Evolutionary conservation across 2,888 invertebrate genomes (phyloP), one percentile per base, ranked within the genome.

Genomic region (Zygaena filipendulae): DNA sequence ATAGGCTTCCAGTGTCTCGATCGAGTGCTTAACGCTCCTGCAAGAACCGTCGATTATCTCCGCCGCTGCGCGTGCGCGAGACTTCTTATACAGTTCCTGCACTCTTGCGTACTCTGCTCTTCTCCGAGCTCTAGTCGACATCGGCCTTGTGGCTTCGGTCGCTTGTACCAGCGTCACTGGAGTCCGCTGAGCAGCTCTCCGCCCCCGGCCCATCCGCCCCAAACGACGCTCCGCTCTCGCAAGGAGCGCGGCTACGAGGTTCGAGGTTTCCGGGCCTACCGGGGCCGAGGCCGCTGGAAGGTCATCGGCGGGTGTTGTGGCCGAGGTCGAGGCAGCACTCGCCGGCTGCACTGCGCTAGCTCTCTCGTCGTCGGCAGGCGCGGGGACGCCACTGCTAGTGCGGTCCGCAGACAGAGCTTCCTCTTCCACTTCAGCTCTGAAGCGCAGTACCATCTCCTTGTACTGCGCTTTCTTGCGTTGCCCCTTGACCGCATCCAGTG

Each of bases 91-190:
- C 0, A 41, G 35, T 21, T 36, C 36, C 37, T 38, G 42, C 9
- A 39, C 32, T 18, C 35, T 18, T 2, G 37, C 37, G 30, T 40
- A 43, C 41, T 40, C 40, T 3, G 29, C 32, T 23, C 36, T n/a
- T 4, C 40, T 29, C 23, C 25, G 11, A 5, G 22, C 30, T 1
- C 26, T 20, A n/a, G 25, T 14, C 6, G 28, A 30, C 14, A 32
- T 11, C 5, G 0, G n/a, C n/a, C n/a, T n/a, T n/a, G n/a, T n/a
- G n/a, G n/a, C n/a, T n/a, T n/a, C n/a, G 2, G 12, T 22, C 38
- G 3, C n/a, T n/a, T n/a, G n/a, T 14, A 28, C 21, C 25, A 9
- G 14, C 3, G n/a, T 9, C 6, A 7, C 10, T 11, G 22, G 25
- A 22, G 25, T 14, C 30, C 30, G 29, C 20, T 19, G 27, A 21